A percentile compares a stretch with the other conserved stretches of the same genome.
Evolutionary conservation across 2,797 vertebrate genomes (phyloP).

Genomic region (Tokudaia muenninki): DNA sequence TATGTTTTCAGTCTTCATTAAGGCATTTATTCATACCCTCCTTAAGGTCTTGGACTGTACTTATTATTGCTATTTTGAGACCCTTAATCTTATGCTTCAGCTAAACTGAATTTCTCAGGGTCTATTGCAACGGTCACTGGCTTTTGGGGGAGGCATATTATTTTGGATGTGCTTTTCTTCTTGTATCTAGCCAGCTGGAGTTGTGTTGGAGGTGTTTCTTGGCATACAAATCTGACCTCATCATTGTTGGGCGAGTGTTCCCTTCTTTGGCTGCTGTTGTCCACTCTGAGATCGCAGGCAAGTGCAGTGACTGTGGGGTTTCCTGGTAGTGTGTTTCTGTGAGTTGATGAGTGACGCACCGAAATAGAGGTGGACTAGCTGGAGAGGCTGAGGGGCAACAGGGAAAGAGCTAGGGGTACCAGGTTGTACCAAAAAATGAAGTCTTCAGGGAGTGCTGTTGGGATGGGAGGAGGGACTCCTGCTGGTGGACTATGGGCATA

Average conservation of each 20-base stretch:
- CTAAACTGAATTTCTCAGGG: not conserved
- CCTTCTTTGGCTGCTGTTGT: not conserved
- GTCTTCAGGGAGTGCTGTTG: too few relatives aligned
- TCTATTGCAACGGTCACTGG: too few relatives aligned
- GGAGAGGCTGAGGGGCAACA: not conserved
- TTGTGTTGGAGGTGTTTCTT: not conserved
- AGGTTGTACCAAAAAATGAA: not conserved
- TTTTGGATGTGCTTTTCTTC: not conserved
- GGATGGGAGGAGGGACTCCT: not conserved
- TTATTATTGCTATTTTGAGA: not conserved
- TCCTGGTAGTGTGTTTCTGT: not conserved
- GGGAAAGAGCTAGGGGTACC: too few relatives aligned
- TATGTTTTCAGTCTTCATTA: not conserved
- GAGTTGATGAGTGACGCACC: not conserved
- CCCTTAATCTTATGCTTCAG: not conserved
- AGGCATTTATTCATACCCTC: not conserved
- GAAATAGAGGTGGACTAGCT: not conserved
- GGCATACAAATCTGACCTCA: not conserved
- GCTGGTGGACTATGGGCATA: rapidly evolving
- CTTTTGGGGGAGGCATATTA: not conserved
- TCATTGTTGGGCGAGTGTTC: not conserved
- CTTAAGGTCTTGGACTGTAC: not conserved
- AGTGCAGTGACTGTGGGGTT: not conserved
- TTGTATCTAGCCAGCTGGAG: not conserved
- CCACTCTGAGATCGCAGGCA: not conserved